Base-by-base conservation (phyloP, 2,888 invertebrate species). In the Synanthedon formicaeformis region DNA sequence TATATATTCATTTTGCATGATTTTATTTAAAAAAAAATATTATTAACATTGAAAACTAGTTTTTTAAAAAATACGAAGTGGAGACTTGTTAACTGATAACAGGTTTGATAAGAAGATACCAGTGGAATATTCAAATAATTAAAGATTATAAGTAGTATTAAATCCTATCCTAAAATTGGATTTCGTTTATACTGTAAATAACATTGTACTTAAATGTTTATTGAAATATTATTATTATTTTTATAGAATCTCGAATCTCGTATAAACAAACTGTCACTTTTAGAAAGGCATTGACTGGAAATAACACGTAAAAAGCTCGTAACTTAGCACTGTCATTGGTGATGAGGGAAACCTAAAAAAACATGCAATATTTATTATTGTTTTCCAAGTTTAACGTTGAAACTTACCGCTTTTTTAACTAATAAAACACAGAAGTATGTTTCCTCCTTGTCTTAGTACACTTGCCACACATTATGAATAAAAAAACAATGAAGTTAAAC, bases 381-480 rank as follows among this genome's bases (percentile, higher is more conserved):
- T 13, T 45, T 45, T 45, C 45, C 45, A 45, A n/a, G n/a, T 45
- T 34, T 34, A 34, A 34, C 8, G 34, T 34, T 34, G 13, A 45
- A 49, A 79, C 85, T 81, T 81, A 86, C 85, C 79, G 73, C 72
- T 78, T 68, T 73, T 73, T 69, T 69, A 74, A 70, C 74, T 70
- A 75, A 63, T 79, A 76, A 66, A 75, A 76, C 67, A 71, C 72
- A 66, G 71, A 81, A 78, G 78, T 82, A 77, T 82, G 83, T 81
- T 83, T 82, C 81, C 80, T 85, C 78, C 75, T 82, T 65, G 71
- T 81, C 69, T 79, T 84, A 67, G 76, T 75, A 71, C 73, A 71
- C 79, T 77, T 79, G 78, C 73, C 75, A 78, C 84, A 84, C 83
- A 84, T 81, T 74, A 70, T 80, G 67, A 60, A 70, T 69, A 69